A percentile compares a stretch with the other conserved stretches of the same genome.
These are phyloP conservation scores for Eristalinus sepulchralis DNA, from an alignment of 2,888 invertebrate species.

Conservation along the genomic window DNA sequence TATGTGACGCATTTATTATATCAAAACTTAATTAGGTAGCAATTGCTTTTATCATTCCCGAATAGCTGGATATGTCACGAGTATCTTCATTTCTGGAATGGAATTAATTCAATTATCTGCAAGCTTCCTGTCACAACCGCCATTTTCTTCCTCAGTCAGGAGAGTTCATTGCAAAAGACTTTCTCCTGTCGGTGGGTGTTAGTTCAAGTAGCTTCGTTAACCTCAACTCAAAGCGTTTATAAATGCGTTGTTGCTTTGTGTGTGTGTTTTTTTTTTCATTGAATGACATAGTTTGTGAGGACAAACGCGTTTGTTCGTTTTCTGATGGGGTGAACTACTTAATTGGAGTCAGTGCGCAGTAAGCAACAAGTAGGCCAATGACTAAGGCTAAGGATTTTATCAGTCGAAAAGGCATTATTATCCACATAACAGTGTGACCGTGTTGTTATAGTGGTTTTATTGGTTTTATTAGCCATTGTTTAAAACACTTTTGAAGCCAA, in stretches of 20 bases:
- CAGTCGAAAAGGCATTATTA: background rate
- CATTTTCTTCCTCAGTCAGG: background rate
- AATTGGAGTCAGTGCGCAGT: background rate
- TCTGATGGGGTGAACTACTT: background rate
- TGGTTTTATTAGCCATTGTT: no score
- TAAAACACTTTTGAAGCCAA: no score
- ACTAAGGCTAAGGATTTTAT: background rate
- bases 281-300: background rate
- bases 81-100: background rate
- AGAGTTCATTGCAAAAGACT: background rate
- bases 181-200: background rate
- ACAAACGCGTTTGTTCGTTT: background rate
- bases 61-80: background rate
- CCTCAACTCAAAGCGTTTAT: background rate
- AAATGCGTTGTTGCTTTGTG: background rate
- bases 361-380: background rate
- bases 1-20: background rate
- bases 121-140: background rate
- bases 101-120: background rate
- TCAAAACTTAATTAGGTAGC: background rate
- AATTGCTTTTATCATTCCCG: background rate
- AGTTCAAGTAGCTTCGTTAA: background rate
- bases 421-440: no score
- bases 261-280: background rate
- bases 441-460: no score